Evolutionary conservation across 1,140 invertebrate genomes (phyloP), one percentile per base, ranked within the genome.

Genomic region (Eulimnadia texana): DNA sequence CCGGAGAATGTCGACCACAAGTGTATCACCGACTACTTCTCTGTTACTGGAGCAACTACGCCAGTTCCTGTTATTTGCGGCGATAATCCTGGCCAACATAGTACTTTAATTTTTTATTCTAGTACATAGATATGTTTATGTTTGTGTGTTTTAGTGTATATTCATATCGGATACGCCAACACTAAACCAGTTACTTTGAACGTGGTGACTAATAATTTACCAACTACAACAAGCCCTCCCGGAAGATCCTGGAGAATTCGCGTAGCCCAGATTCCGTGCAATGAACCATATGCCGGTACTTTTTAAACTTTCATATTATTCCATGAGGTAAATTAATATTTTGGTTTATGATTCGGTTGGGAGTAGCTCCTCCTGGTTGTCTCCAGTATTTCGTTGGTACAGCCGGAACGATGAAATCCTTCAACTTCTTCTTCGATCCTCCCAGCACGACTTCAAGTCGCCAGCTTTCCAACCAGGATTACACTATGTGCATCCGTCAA

Each of bases 41-140:
- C 65, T 3, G 66, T 69, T 9, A 55, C 66, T 13, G 68, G 68
- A 25, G 66, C 62, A 58, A 29, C 62, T 64, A 33, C 67, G 13
- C 67, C 9, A 16, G 67, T 69, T 2, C 67, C 67, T 27, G 61
- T 64, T 20, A 69, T 69, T 64, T 69, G 68, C 53, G 68, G 68
- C 22, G 68, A 69, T 61, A 69, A 69, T 60, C 53, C 65, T 47
- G 68, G 68, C 23, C 68, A 69, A 51, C 68, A 69, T 42, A 68
- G 68, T 69, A 66, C 64, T 63, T 58, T 23, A 9, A 24, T 51
- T 9, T 25, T 47, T 42, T 23, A 47, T 27, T 19, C 24, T 42
- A 58, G 24, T 28, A 20, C 13, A 3, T 29, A 33, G 29, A 20
- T 27, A 58, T 20, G 11, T n/a, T 47, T 20, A 27, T 42, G 23